Conservation (phyloP, 2,797 vertebrate species). For the Siniperca obscura region DNA sequence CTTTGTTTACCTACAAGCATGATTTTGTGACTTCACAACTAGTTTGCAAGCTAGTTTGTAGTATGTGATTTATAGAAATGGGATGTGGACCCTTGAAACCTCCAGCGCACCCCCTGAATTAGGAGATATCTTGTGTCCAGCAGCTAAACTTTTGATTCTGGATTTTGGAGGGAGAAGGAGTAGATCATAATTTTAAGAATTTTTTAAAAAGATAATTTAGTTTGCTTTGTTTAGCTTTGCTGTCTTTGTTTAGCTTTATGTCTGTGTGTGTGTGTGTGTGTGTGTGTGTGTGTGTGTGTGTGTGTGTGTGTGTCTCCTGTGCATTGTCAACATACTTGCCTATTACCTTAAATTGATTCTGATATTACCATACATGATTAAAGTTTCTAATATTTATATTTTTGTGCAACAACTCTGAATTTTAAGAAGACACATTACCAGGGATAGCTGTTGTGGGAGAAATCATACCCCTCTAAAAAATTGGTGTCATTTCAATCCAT, state of each 20-base stretch:
- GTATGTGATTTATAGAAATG: background rate
- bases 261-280: background rate
- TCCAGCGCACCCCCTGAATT: background rate
- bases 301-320: background rate
- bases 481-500: slow-evolving; percentile 71
- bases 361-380: background rate
- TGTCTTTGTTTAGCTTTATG: background rate
- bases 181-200: too few species aligned
- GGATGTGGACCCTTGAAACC: background rate
- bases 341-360: background rate
- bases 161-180: too few species aligned
- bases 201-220: too few species aligned
- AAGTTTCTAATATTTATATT: background rate
- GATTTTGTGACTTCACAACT: too few species aligned
- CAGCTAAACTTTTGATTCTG: too few species aligned
- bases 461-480: slow-evolving; percentile 28
- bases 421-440: slow-evolving; percentile 18
- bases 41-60: too few species aligned
- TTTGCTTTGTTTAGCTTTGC: background rate
- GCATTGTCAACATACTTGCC: background rate
- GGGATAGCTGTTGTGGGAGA: background rate
- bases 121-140: background rate
- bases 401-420: slow-evolving; percentile 2
- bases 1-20: too few species aligned
- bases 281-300: background rate